phyloP scores from a whole-genome alignment of 2,888 invertebrate genomes.

The Phyllotreta cruciferae region DNA sequence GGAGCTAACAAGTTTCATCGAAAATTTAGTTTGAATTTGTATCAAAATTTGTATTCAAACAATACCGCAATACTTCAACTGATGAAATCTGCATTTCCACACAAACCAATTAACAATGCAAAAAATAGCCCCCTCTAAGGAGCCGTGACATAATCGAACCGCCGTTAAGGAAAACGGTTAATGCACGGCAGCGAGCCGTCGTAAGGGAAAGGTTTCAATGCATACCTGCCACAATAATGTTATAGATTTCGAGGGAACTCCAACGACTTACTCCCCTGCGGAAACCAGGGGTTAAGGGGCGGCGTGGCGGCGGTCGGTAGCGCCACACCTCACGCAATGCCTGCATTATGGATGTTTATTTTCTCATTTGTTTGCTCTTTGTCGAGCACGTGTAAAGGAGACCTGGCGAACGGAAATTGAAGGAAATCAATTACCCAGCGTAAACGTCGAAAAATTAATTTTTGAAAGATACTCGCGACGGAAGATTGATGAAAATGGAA shows the following conservation, averaged over 20 bases:
- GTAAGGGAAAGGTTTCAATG: slow-evolving; percentile 2
- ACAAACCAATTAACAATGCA: not conserved
- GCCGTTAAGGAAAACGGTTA: too few relatives aligned
- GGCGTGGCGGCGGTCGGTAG: too few relatives aligned
- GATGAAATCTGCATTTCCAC: not conserved
- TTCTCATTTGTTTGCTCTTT: not conserved
- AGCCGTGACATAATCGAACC: too few relatives aligned
- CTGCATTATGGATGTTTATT: slow-evolving; percentile 17
- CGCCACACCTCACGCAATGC: slow-evolving; percentile 6
- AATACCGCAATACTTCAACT: not conserved
- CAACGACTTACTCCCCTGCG: too few relatives aligned
- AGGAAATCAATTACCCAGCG: slow-evolving; percentile 12
- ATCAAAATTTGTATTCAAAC: too few relatives aligned
- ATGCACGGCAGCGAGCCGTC: too few relatives aligned
- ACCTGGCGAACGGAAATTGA: slow-evolving; percentile 9
- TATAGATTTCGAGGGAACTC: slow-evolving; percentile 15
- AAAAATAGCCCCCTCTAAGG: not conserved
- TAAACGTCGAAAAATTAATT: slow-evolving; percentile 3
- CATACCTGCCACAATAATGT: slow-evolving; percentile 16
- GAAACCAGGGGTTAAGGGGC: too few relatives aligned
- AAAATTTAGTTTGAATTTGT: too few relatives aligned
- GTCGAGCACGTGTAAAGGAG: slow-evolving; percentile 7
- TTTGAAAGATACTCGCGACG: not conserved
- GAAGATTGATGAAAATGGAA: too few relatives aligned
- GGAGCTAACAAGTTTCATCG: too few relatives aligned